Conservation (phyloP, 2,888 invertebrate species). For the Dicyrtoma fusca region DNA sequence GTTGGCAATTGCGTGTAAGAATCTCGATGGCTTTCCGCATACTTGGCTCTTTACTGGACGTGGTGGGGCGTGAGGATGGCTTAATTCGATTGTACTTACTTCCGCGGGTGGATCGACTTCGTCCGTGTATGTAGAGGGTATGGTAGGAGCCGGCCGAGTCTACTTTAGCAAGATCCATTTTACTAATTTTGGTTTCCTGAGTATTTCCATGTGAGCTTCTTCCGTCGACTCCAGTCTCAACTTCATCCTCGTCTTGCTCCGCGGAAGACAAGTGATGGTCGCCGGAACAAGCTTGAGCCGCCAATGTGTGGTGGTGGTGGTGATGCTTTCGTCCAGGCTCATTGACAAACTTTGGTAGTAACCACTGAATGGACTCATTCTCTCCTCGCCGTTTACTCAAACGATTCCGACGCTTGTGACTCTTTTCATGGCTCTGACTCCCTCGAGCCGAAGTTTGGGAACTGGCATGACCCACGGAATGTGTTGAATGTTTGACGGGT, state of each 20-base stretch:
- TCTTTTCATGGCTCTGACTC: background rate
- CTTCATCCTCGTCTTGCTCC: background rate
- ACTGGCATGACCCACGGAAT: constrained; percentile 8
- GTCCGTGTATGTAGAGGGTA: no score
- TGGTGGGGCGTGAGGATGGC: background rate
- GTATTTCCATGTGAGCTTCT: background rate
- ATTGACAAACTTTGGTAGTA: constrained; percentile 3
- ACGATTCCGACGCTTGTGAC: background rate
- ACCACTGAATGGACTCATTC: constrained; percentile 19
- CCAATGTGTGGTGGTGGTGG: background rate
- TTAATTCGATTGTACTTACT: constrained; percentile 6
- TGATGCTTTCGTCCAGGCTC: background rate
- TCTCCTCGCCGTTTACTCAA: background rate
- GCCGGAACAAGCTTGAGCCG: background rate
- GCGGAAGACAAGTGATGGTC: constrained; percentile 14
- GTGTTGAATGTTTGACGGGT: background rate
- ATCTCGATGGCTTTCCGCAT: background rate
- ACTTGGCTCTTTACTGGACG: background rate
- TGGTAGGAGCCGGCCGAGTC: background rate
- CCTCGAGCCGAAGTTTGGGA: constrained; percentile 15
- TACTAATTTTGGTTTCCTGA: background rate
- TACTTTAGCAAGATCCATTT: background rate
- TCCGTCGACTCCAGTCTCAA: background rate
- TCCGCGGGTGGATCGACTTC: background rate
- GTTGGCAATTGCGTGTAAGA: background rate